These are phyloP conservation scores for Brachyhypopomus occidentalis DNA, from an alignment of 2,113 vertebrate genomes.

Conservation along the genomic window DNA sequence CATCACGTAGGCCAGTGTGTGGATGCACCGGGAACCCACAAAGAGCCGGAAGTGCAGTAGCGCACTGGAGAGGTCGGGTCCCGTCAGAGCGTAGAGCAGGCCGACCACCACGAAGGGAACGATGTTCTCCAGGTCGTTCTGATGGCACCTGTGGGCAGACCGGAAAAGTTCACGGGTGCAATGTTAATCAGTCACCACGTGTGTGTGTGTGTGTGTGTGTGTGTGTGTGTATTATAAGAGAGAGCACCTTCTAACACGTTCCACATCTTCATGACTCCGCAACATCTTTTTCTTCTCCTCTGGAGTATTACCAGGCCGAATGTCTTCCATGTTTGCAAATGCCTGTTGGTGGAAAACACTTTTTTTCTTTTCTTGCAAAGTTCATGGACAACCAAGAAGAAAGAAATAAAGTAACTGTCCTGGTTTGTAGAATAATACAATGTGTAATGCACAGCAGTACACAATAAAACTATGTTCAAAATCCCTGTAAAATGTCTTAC, in stretches of 20 bases:
- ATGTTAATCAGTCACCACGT: no score
- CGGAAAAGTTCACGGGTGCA: not conserved
- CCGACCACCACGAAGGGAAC: constrained; percentile 86
- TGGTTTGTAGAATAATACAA: not conserved
- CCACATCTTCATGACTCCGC: constrained; percentile 74
- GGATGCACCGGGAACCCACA: constrained; percentile 72
- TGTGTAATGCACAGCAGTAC: no score
- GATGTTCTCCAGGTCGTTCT: constrained; percentile 92
- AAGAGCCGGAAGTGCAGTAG: constrained; percentile 89
- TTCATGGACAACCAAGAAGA: not conserved
- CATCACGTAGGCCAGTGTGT: constrained; percentile 79
- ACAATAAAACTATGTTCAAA: no score
- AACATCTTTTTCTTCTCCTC: constrained; percentile 73
- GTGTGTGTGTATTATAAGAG: not conserved
- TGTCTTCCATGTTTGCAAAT: constrained; percentile 81
- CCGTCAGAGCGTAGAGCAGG: constrained; percentile 83
- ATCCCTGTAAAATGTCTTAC: no score
- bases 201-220: no score
- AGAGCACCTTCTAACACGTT: constrained; percentile 79
- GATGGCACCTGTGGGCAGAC: constrained; percentile 77
- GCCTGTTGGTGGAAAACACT: constrained; percentile 63
- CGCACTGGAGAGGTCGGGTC: constrained; percentile 76
- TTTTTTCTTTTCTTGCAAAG: not conserved
- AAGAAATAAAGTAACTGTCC: not conserved
- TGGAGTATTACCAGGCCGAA: constrained; percentile 62